Base-by-base conservation (phyloP, 2,113 vertebrate species). In the Uropsilus gracilis region DNA sequence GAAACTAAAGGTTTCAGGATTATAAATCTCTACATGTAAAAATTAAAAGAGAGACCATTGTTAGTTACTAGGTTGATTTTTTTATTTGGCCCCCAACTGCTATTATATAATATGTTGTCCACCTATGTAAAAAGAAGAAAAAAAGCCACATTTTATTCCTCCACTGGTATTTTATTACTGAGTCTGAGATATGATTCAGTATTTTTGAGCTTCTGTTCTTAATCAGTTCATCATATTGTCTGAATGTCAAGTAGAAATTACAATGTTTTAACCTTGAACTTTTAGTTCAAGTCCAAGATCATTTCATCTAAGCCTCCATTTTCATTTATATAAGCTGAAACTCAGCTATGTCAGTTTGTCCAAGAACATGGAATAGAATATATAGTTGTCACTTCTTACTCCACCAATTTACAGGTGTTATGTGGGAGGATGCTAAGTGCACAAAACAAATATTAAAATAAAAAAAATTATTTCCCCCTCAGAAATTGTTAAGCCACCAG, bases 251-350 rank as follows among this genome's bases (percentile, higher is more conserved):
- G 37, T 82, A 72, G 73, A 73, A 93, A 59, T 63, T 34, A 46
- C 34, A 90, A 37, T 32, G 37, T 82, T 80, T 82, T 92, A 84
- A 84, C 22, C 63, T 44, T 32, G 59, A 95, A 66, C 39, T 53
- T 84, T 50, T 86, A 90, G 30, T 93, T 7, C 42, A 53, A 53
- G 53, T 84, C 48, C 53, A 90, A 53, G 20, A 68, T 80, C 24
- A 50, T 42, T 57, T 73, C 86, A 42, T 81, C 34, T 16, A 59
- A 13, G 28, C 37, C 57, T 94, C 22, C 34, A 66, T 83, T 90
- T 89, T 91, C 32, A 95, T 26, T 86, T 90, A 81, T 26, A 50
- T 81, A 84, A 94, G 10, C 17, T 88, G 22, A 94, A 95, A 88
- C 14, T 13, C 34, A 92, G 59, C 89, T 13, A 64, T 53, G 2